These are phyloP conservation scores for Planiliza haematocheilus DNA, from an alignment of 2,113 vertebrate species.

Conservation along the genomic window DNA sequence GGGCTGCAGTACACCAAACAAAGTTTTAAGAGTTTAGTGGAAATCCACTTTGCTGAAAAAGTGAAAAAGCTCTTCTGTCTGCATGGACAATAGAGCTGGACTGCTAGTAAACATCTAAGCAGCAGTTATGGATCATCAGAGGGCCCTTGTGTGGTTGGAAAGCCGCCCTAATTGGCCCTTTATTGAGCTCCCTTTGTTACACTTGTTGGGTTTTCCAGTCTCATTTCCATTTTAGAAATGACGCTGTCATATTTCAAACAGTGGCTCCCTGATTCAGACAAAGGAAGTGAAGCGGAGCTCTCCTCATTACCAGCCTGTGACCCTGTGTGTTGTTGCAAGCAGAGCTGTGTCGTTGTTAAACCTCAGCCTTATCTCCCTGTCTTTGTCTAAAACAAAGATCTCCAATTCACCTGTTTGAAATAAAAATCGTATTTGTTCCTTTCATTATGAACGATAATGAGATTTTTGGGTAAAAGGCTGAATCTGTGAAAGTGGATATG, in stretches of 20 bases:
- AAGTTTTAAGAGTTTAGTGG: slow-evolving; percentile 34
- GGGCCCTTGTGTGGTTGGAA: slow-evolving; percentile 40
- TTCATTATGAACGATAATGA: too few relatives aligned
- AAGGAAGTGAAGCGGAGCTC: neutral
- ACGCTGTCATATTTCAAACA: neutral
- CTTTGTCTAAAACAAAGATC: too few relatives aligned
- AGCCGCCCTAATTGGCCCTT: slow-evolving; percentile 23
- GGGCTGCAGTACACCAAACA: slow-evolving; percentile 42
- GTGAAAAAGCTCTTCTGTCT: slow-evolving; percentile 19
- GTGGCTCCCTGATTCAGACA: neutral
- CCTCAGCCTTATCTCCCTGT: too few relatives aligned
- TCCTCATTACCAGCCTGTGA: neutral
- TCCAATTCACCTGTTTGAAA: too few relatives aligned
- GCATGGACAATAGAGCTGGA: slow-evolving; percentile 29
- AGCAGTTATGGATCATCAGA: slow-evolving; percentile 17
- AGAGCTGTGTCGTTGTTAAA: too few relatives aligned
- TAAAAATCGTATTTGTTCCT: too few relatives aligned
- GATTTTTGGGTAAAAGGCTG: too few relatives aligned
- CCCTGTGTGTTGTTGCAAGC: neutral
- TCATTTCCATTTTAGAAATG: too few relatives aligned
- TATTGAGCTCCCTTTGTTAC: neutral
- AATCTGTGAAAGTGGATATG: too few relatives aligned
- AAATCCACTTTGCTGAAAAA: slow-evolving; percentile 40
- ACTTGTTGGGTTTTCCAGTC: neutral
- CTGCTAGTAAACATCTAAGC: slow-evolving; percentile 24